Evolutionary conservation across 1,140 invertebrate species (phyloP).

Genomic region (Dendroctonus valens): DNA sequence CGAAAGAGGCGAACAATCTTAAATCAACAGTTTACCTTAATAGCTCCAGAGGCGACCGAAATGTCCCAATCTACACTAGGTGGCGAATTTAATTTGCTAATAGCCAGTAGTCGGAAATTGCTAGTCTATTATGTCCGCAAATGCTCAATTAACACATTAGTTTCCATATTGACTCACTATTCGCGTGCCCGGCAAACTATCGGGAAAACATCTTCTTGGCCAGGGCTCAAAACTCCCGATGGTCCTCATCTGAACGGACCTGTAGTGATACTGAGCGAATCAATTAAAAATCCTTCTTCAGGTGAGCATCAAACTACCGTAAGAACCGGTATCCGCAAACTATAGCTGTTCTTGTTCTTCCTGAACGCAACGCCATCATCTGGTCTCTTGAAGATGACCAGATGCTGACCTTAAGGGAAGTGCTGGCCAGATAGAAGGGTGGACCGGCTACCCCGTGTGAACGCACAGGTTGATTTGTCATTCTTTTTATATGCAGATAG

Average conservation of each 20-base stretch:
- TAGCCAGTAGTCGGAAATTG: constrained; percentile 31
- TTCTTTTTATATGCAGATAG: constrained; percentile 44
- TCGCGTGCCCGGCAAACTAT: too few species aligned
- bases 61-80: constrained; percentile 18
- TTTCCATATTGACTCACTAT: constrained; percentile 24
- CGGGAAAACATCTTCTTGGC: too few species aligned
- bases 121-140: constrained; percentile 32
- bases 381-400: constrained; percentile 11
- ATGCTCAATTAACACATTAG: constrained; percentile 32
- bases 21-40: constrained; percentile 4
- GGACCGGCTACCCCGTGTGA: constrained; percentile 41
- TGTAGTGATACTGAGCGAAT: too few species aligned
- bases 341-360: too few species aligned
- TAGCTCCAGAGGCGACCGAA: constrained; percentile 11
- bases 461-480: constrained; percentile 43
- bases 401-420: constrained; percentile 36
- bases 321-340: too few species aligned
- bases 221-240: too few species aligned
- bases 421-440: constrained; percentile 36
- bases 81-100: constrained; percentile 30
- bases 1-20: too few species aligned
- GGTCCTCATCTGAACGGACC: too few species aligned
- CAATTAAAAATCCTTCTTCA: too few species aligned
- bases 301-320: too few species aligned
- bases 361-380: too few species aligned